Percentiles rank a stretch among this genome's conserved stretches.
These are phyloP conservation scores for Caenorhabditis sp. DNA, from an alignment of 2,888 invertebrate genomes.

Conservation along the genomic window DNA sequence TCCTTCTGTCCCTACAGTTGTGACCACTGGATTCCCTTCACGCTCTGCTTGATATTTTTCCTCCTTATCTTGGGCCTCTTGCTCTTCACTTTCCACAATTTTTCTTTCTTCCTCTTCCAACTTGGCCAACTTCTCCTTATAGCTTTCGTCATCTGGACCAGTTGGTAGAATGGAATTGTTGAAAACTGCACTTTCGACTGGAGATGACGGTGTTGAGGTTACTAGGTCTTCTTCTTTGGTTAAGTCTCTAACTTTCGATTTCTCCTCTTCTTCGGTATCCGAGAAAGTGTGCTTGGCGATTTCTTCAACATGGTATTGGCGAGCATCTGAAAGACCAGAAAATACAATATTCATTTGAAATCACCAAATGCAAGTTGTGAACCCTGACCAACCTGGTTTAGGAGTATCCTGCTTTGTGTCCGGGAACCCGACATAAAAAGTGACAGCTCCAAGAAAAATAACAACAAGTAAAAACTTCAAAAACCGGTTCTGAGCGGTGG, in stretches of 20 bases:
- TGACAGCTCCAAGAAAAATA: not conserved
- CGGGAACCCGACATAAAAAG: slow-evolving; percentile 28
- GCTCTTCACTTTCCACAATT: slow-evolving; percentile 13
- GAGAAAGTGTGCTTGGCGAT: not conserved
- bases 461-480: slow-evolving; percentile 23
- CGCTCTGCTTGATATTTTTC: not conserved
- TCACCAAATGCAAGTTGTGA: too few species aligned
- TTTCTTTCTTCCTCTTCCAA: slow-evolving; percentile 18
- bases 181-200: not conserved
- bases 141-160: slow-evolving; percentile 4
- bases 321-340: not conserved
- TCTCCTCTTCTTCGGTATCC: not conserved
- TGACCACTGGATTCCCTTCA: not conserved
- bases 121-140: not conserved
- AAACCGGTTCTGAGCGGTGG: slow-evolving; percentile 14
- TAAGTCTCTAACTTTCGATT: not conserved
- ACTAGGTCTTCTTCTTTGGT: not conserved
- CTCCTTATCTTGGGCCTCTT: not conserved
- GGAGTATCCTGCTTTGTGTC: not conserved
- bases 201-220: not conserved
- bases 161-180: not conserved
- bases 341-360: not conserved
- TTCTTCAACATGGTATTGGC: not conserved
- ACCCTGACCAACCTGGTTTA: slow-evolving; percentile 1
- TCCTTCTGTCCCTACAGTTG: not conserved